Conservation (phyloP, 2,888 invertebrate species). For the Himalopsyche kuldschensis region DNA sequence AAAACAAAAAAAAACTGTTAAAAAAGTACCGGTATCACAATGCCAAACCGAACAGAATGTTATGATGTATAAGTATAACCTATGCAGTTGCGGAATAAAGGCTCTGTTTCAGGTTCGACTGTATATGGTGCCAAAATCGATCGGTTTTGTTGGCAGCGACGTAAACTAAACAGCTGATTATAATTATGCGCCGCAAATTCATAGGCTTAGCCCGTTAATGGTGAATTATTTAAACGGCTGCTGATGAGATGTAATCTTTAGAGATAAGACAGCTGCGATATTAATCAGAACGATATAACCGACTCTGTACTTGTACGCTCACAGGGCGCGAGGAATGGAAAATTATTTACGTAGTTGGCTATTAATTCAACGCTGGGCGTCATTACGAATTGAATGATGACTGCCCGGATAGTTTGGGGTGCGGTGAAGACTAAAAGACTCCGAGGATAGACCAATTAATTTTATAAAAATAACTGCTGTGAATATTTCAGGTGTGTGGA, state of each 20-base stretch:
- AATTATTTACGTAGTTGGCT: not conserved
- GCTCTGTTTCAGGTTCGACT: too few relatives aligned
- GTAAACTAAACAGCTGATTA: not conserved
- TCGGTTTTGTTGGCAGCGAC: too few relatives aligned
- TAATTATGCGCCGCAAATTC: not conserved
- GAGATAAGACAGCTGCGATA: not conserved
- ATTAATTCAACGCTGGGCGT: too few relatives aligned
- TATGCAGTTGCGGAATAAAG: not conserved
- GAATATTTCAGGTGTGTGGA: too few relatives aligned
- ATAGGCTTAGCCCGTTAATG: not conserved
- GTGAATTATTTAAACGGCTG: not conserved
- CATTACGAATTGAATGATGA: too few relatives aligned
- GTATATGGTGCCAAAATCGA: too few relatives aligned
- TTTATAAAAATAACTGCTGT: too few relatives aligned
- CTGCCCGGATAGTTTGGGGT: too few relatives aligned
- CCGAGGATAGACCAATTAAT: too few relatives aligned
- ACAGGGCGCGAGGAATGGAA: not conserved
- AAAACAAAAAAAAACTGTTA: too few relatives aligned
- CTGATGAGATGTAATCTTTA: not conserved
- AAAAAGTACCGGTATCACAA: too few relatives aligned
- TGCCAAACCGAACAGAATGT: not conserved
- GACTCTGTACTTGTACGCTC: not conserved
- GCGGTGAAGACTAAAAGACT: too few relatives aligned
- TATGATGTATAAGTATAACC: not conserved
- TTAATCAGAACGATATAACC: not conserved